Percentiles rank a stretch among this genome's conserved stretches.
These are phyloP conservation scores for Umimayanthus kanabou DNA, from an alignment of 92 coral and sea anemone species.

Conservation along the genomic window DNA sequence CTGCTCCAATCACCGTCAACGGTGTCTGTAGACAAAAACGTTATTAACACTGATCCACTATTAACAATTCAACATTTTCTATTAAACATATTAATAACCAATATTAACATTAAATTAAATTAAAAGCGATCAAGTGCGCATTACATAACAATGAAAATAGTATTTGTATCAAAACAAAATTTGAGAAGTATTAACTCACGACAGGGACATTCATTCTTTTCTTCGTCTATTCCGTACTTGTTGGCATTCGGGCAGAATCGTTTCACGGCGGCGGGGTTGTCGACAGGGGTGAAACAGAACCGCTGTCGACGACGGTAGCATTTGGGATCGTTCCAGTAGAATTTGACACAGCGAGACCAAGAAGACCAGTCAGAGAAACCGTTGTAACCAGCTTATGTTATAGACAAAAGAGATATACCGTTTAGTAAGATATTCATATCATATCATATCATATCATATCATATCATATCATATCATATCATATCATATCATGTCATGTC, in stretches of 20 bases:
- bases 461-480: neutral
- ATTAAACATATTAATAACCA: too few species aligned
- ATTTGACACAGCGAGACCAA: too few species aligned
- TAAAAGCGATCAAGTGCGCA: too few species aligned
- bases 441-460: neutral
- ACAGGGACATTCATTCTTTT: neutral
- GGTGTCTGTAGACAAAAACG: neutral
- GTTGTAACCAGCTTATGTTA: neutral
- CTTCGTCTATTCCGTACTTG: slow-evolving; percentile 9
- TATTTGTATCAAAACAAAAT: too few species aligned
- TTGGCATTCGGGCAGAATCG: slow-evolving; percentile 20
- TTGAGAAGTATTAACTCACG: neutral
- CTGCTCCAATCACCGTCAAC: slow-evolving; percentile 48
- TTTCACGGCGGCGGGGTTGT: slow-evolving; percentile 6
- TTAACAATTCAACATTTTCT: too few species aligned
- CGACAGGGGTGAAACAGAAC: neutral
- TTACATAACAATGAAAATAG: too few species aligned
- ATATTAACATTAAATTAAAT: too few species aligned
- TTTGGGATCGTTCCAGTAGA: neutral
- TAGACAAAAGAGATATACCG: neutral
- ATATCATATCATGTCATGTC: neutral
- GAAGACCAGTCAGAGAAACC: too few species aligned
- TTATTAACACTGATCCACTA: too few species aligned
- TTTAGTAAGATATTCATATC: neutral
- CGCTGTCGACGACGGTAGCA: slow-evolving; percentile 2